phyloP scores from a whole-genome alignment of 1,140 invertebrate species.

The Asobara japonica region DNA sequence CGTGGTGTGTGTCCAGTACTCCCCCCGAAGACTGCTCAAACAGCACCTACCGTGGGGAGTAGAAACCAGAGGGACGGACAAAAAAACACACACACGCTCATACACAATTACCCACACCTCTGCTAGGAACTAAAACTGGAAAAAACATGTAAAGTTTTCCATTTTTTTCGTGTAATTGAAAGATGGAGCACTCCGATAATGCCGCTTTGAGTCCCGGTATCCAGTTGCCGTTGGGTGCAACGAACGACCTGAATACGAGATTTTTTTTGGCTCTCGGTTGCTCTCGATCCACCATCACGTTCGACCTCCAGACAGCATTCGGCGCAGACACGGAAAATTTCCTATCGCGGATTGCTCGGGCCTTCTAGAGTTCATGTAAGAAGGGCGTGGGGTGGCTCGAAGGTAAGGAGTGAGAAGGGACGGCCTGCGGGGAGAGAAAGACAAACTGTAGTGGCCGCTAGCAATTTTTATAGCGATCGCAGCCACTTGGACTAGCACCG shows the following conservation, averaged over 20 bases:
- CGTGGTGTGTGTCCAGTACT: too few species aligned
- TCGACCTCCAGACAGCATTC: constrained; percentile 10
- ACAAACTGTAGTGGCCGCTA: neutral
- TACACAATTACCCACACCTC: too few species aligned
- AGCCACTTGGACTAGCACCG: neutral
- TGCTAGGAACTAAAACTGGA: too few species aligned
- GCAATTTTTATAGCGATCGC: neutral
- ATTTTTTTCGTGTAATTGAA: too few species aligned
- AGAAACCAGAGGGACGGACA: too few species aligned
- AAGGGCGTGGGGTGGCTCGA: too few species aligned
- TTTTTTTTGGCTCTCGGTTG: neutral
- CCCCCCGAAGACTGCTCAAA: too few species aligned
- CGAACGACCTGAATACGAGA: neutral
- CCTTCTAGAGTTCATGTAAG: neutral
- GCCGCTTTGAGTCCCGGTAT: neutral
- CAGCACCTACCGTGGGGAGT: too few species aligned
- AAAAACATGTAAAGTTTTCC: too few species aligned
- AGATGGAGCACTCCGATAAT: neutral
- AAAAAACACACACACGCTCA: too few species aligned
- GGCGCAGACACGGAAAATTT: neutral
- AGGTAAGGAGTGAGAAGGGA: neutral
- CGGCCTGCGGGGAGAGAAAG: neutral
- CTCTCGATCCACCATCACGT: constrained; percentile 2
- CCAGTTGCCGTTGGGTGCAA: neutral
- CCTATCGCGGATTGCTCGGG: neutral